A percentile compares a stretch with the other conserved stretches of the same genome.
Evolutionary conservation across 2,888 invertebrate genomes (phyloP).

Genomic region (Drosophila anomalata): DNA sequence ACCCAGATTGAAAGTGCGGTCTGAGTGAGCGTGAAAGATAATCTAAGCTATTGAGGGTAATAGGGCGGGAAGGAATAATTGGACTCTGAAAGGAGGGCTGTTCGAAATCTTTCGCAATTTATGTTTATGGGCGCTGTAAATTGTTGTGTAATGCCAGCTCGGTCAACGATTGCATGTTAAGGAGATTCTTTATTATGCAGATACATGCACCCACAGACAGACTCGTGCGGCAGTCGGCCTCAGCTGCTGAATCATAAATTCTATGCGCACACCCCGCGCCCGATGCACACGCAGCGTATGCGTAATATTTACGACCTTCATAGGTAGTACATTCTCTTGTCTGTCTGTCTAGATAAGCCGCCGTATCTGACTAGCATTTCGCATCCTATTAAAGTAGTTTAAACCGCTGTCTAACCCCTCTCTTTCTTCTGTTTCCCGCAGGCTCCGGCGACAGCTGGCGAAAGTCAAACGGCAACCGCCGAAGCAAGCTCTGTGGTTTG

Average conservation of each 20-base stretch:
- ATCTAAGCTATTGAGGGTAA: slow-evolving; percentile 11
- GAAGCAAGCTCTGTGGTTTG: slow-evolving; percentile 48
- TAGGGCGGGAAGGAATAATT: slow-evolving; percentile 23
- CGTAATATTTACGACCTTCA: slow-evolving; percentile 23
- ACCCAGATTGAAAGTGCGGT: slow-evolving; percentile 1
- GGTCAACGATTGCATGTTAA: slow-evolving; percentile 31
- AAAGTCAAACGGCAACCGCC: slow-evolving; percentile 20
- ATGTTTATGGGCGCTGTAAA: slow-evolving; percentile 32
- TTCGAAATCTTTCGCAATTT: slow-evolving; percentile 13
- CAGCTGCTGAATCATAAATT: slow-evolving; percentile 28
- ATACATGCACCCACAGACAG: not conserved
- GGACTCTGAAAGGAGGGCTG: slow-evolving; percentile 12
- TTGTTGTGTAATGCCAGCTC: slow-evolving; percentile 12
- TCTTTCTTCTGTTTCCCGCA: slow-evolving; percentile 30
- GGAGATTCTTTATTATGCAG: slow-evolving; percentile 39
- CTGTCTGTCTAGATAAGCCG: slow-evolving; percentile 28
- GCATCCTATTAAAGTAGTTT: slow-evolving; percentile 4
- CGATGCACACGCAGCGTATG: slow-evolving; percentile 15
- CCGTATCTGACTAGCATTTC: slow-evolving; percentile 27
- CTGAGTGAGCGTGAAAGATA: slow-evolving; percentile 22
- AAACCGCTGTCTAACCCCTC: not conserved
- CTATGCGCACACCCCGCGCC: not conserved
- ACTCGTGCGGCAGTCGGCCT: not conserved
- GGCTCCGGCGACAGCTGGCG: slow-evolving; percentile 56
- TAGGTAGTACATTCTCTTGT: slow-evolving; percentile 20